Evolutionary conservation across 2,797 vertebrate genomes (phyloP), one percentile per base, ranked within the genome.

Genomic region (Acrossocheilus wenchowensis): DNA sequence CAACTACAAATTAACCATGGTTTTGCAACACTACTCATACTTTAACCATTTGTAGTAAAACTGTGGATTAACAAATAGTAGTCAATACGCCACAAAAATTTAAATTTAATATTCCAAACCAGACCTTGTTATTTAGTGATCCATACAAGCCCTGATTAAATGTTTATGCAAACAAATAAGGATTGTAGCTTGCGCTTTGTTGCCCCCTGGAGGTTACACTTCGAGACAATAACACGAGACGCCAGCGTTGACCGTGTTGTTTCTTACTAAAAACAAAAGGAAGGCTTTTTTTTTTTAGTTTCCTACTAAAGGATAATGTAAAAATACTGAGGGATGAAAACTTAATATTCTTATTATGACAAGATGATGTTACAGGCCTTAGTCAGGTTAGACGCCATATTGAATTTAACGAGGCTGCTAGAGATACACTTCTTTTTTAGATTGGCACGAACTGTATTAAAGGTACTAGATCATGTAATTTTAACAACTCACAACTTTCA

Each of bases 131-230:
- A 26, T 26, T 26, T 26, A 26, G 26, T 26, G 26, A 26, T 26
- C 26, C 26, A 26, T 26, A 26, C 26, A 26, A 26, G 26, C 26
- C 26, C 26, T 26, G 26, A 26, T 41, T 41, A 66, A 66, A 64
- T 1, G 4, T 30, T 14, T 6, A 68, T n/a, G 69, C 5, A 72
- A 72, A 72, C 21, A 14, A n/a, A 6, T n/a, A 26, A 9, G 15
- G n/a, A 7, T 26, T 11, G 6, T 34, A 21, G 2, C 36, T 21
- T 57, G 68, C 17, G 10, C n/a, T 10, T 66, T 66, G 41, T 41
- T 66, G 30, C 82, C 57, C 82, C 75, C 82, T 84, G 30, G 57
- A 50, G 82, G 57, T 77, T 39, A 50, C 34, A 83, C 54, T 34
- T 30, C 12, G 26, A 75, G 3, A 66, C n/a, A 66, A 9, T 39